Conservation (phyloP, 2,888 invertebrate genomes). For the Tachina lurida region DNA sequence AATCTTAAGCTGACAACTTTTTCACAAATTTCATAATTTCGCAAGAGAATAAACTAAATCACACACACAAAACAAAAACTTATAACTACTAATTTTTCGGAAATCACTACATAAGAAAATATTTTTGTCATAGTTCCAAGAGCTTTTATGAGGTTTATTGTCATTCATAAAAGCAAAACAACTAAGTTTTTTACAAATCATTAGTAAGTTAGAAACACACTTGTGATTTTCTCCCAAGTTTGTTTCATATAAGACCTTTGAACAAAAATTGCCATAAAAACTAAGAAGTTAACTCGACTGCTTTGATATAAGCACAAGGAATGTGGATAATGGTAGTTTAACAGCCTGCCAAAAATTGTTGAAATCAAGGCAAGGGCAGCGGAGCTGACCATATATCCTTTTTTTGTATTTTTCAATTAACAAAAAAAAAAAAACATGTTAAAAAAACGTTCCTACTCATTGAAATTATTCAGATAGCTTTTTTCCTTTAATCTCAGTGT, state of each 20-base stretch:
- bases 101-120: not conserved
- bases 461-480: too few relatives aligned
- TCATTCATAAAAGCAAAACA: not conserved
- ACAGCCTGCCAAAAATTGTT: not conserved
- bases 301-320: not conserved
- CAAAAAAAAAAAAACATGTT: too few relatives aligned
- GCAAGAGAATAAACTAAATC: not conserved
- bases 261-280: not conserved
- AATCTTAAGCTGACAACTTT: not conserved
- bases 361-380: fast-evolving
- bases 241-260: not conserved
- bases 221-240: too few relatives aligned
- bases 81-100: not conserved
- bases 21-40: not conserved
- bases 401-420: not conserved
- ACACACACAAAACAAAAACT: not conserved
- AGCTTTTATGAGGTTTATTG: not conserved
- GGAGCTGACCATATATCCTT: constrained; percentile 6
- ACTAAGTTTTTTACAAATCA: too few relatives aligned
- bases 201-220: too few relatives aligned
- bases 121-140: too few relatives aligned
- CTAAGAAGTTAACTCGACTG: not conserved
- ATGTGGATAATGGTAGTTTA: not conserved
- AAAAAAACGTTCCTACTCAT: too few relatives aligned
- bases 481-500: too few relatives aligned